Percentiles rank a stretch among this genome's conserved stretches.
Conservation (phyloP, 1,140 invertebrate species). For the Odontomachus brunneus region DNA sequence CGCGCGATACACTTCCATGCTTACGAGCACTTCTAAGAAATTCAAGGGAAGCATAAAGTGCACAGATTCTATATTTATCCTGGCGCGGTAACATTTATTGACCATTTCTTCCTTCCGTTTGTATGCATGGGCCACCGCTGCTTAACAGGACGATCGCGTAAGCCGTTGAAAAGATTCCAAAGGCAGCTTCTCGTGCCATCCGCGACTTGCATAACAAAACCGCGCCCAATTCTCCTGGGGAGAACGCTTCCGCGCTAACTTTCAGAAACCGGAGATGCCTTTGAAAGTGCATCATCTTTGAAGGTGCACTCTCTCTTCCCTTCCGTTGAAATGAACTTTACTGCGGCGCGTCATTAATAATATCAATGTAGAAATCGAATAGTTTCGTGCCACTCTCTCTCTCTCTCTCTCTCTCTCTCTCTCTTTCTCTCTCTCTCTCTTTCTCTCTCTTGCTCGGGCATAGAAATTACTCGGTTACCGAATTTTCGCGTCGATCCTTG, state of each 20-base stretch:
- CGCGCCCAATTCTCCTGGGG: background rate
- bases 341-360: background rate
- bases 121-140: slow-evolving; percentile 39
- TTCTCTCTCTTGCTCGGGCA: too few species aligned
- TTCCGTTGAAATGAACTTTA: background rate
- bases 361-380: too few species aligned
- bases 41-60: background rate
- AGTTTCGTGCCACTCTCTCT: too few species aligned
- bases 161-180: slow-evolving; percentile 40
- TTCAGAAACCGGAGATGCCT: slow-evolving; percentile 2
- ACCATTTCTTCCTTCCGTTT: slow-evolving; percentile 26
- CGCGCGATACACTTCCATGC: background rate
- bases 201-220: slow-evolving; percentile 35
- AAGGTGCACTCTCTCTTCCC: background rate
- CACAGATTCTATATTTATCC: background rate
- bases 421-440: too few species aligned
- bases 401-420: too few species aligned
- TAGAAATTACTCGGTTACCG: too few species aligned
- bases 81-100: slow-evolving; percentile 37
- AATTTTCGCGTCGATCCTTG: background rate
- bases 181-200: background rate
- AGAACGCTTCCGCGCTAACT: slow-evolving; percentile 17
- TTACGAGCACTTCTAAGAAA: slow-evolving; percentile 6
- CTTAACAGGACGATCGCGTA: slow-evolving; percentile 45
- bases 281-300: slow-evolving; percentile 9